A percentile compares a stretch with the other conserved stretches of the same genome.
These are phyloP conservation scores for Rynchops niger DNA, from an alignment of 2,113 vertebrate genomes.

Conservation along the genomic window DNA sequence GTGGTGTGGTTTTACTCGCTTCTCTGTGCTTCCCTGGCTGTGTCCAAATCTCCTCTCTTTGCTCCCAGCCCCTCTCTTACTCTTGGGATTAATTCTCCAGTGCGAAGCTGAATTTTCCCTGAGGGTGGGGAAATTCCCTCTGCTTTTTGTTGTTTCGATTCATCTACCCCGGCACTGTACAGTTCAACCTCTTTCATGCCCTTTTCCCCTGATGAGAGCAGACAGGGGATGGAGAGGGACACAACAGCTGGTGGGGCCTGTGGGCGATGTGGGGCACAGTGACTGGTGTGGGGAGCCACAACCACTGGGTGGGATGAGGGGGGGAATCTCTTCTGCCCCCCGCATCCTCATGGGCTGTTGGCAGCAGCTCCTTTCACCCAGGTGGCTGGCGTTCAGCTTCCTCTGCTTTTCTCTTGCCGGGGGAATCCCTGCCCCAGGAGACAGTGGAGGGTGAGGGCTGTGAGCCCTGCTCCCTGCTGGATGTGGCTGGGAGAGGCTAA, in stretches of 20 bases:
- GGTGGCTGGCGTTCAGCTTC: neutral
- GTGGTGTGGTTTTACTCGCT: neutral
- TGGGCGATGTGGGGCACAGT: accelerated
- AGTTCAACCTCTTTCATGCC: neutral
- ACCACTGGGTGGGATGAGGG: accelerated
- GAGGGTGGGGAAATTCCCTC: neutral
- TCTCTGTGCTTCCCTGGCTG: neutral
- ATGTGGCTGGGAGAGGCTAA: neutral
- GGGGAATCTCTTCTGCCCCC: neutral
- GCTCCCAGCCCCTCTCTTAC: neutral
- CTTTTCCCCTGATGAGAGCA: neutral
- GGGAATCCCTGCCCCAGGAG: neutral
- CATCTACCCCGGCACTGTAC: neutral
- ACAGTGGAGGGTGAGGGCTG: accelerated
- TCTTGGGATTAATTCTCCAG: neutral
- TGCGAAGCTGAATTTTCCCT: neutral
- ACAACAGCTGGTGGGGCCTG: accelerated
- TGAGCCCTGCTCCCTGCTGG: neutral
- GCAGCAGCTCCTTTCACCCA: neutral
- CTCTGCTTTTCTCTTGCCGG: neutral
- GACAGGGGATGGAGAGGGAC: neutral
- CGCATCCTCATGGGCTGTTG: neutral
- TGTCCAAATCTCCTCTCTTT: neutral
- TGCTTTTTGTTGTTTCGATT: neutral
- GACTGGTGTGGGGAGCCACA: neutral